Base-by-base conservation (phyloP, 2,113 vertebrate species). In the Protomyctophum bolini region DNA sequence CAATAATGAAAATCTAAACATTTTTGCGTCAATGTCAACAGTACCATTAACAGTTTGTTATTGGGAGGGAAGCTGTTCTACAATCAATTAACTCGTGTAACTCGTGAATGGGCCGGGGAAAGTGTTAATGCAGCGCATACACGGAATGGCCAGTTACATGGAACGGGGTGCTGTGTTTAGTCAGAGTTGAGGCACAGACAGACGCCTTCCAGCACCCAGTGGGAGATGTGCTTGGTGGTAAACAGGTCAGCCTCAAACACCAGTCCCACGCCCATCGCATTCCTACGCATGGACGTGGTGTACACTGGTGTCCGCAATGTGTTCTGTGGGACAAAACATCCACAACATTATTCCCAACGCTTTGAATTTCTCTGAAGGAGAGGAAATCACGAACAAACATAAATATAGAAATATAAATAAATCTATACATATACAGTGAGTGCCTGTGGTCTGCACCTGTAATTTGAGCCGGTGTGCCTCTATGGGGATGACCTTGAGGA, bases 171-270 rank as follows among this genome's bases (percentile, higher is more conserved):
- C 76, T 83, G 21, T 90, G 0, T 80, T 93, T 79, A 95, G 57
- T 97, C 96, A 0, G 93, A 62, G 0, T 97, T 99, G 68, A 99
- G 85, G 48, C 92, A 95, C 66, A 99, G 95, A 80, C 96, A 98
- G 8, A 98, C 96, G 0, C 97, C 97, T 65, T 95, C 93, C 0
- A 98, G 93, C 28, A 99, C 96, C 97, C 98, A 99, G 49, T 97
- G 96, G 9, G 97, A 98, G 52, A 93, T 82, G 84, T 99, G 96
- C 76, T 83, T 90, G 0, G 88, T 91, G 0, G 96, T 98, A 66
- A 86, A 93, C 49, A 99, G 95, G 58, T 99, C 96, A 0, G 97
- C 97, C 78, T 99, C 97, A 63, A 98, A 99, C 0, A 98, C 96
- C 41, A 99, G 74, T 11, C 98, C 98, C 0, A 91, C 83, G 0